Base-by-base conservation (phyloP, 2,113 vertebrate species). In the Dromaius novaehollandiae region DNA sequence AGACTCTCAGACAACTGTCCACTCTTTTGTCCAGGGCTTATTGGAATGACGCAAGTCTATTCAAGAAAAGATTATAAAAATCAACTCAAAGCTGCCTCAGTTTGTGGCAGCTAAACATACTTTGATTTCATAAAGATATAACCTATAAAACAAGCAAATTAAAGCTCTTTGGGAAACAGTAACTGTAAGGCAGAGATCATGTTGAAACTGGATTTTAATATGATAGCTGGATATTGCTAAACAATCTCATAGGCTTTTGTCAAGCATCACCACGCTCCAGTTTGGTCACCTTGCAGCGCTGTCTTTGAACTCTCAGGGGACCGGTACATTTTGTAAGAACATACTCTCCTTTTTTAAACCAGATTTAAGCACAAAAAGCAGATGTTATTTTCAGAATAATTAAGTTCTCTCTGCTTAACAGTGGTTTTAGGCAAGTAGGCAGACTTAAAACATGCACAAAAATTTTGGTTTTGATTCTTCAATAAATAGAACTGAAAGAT, bases 61-160 rank as follows among this genome's bases (percentile, higher is more conserved):
- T 98, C 98, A 98, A 92, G 69, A 88, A 73, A 92, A 98, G 98
- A 98, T 98, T 98, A 98, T 97, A 98, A 98, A 98, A 98, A 98
- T 97, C 98, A 98, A 98, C 98, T 97, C 90, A 16, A 94, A 96
- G 97, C 97, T 96, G 97, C 96, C 97, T 96, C 92, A 82, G 93
- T 94, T 97, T 96, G 95, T 94, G 96, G 97, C 97, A 25, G 91
- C 97, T 97, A 96, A 97, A 97, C 97, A 98, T 97, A 97, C 97
- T 97, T 97, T 96, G 96, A 95, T 97, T 97, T 97, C 97, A 97
- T 97, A 96, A 97, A 98, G 98, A 97, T 97, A 97, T 96, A 97
- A 94, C 97, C 76, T 86, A 93, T 64, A 96, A 94, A 96, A 82
- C 95, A 96, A 97, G 96, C 95, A 95, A 95, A 97, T 97, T 71